These are phyloP conservation scores for Triplophysa rosa DNA, from an alignment of 2,113 vertebrate species.

Conservation along the genomic window DNA sequence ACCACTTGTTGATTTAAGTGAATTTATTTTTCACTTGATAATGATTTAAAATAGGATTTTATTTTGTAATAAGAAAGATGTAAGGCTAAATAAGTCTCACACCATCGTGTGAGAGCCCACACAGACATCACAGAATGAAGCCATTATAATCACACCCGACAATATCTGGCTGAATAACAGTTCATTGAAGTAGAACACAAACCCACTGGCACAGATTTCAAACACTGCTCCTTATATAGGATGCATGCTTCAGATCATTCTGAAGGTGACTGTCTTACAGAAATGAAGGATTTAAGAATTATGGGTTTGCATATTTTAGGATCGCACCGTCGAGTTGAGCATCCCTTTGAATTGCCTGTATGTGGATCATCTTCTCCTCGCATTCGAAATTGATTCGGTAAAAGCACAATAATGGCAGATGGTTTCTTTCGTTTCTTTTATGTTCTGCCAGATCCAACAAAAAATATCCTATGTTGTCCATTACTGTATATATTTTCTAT, in stretches of 20 bases:
- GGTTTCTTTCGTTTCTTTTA: not conserved
- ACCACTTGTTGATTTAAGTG: not conserved
- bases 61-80: not conserved
- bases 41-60: not conserved
- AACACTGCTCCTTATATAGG: constrained; percentile 17
- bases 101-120: not conserved
- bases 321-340: not conserved
- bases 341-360: constrained; percentile 2
- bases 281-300: not conserved
- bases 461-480: not conserved
- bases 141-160: not conserved
- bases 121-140: not conserved
- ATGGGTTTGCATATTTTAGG: constrained; percentile 12
- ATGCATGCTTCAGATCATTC: constrained; percentile 21
- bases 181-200: constrained; percentile 17
- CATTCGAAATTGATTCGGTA: not conserved
- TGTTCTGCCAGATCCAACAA: not conserved
- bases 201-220: constrained; percentile 44
- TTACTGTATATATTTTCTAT: not conserved
- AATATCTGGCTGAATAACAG: constrained; percentile 6
- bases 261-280: not conserved
- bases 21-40: not conserved
- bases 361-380: constrained; percentile 7
- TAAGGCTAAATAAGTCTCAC: not conserved
- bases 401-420: not conserved